Conservation (phyloP, 2,113 vertebrate species). For the Microcebus tavaratra region DNA sequence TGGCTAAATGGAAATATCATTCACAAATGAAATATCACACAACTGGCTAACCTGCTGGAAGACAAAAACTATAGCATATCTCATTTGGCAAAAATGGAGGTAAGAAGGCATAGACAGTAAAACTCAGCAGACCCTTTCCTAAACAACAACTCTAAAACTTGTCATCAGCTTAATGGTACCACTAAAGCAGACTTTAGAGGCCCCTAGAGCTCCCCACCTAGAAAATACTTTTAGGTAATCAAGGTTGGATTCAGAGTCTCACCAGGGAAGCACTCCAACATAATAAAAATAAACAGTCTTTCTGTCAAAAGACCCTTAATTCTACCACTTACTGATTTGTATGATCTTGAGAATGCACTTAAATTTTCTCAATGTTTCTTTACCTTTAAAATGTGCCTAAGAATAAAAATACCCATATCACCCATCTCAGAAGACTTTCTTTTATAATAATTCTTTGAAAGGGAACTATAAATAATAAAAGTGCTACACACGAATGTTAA, state of each 20-base stretch:
- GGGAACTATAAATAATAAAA: background rate
- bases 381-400: background rate
- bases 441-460: slow-evolving; percentile 17
- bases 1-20: background rate
- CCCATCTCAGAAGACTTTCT: background rate
- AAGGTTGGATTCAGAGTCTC: background rate
- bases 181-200: background rate
- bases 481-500: background rate
- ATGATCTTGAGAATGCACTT: background rate
- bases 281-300: background rate
- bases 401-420: background rate
- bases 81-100: slow-evolving; percentile 22
- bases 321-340: background rate
- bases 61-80: background rate
- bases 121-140: background rate
- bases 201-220: background rate
- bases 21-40: slow-evolving; percentile 16
- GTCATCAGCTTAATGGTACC: background rate
- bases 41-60: background rate
- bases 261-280: background rate
- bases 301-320: background rate
- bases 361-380: background rate
- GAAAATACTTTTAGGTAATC: background rate
- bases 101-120: background rate
- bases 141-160: background rate